Conservation (phyloP, 2,888 invertebrate genomes). For the Odontothrips loti region DNA sequence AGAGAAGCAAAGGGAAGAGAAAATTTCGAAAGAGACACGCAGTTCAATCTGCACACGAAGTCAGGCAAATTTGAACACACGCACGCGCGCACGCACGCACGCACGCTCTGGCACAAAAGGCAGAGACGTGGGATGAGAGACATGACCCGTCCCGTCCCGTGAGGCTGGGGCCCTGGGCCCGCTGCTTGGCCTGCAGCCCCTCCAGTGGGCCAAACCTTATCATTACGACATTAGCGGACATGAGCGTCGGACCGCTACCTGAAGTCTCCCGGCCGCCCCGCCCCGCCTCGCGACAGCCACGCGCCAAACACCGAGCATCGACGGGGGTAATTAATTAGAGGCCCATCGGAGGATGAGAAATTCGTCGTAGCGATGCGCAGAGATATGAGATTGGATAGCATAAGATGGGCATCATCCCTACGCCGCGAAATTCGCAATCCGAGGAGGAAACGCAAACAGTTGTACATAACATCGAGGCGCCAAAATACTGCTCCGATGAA, state of each 20-base stretch:
- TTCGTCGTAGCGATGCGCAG: neutral
- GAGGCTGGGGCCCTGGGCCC: neutral
- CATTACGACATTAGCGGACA: constrained; percentile 21
- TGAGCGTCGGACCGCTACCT: constrained; percentile 7
- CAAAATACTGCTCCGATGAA: no score
- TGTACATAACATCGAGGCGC: no score
- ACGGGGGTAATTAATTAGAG: neutral
- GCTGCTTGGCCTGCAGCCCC: neutral
- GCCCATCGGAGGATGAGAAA: neutral
- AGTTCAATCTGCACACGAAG: neutral
- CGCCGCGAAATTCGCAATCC: neutral
- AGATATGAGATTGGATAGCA: no score
- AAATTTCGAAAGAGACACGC: neutral
- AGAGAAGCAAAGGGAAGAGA: neutral
- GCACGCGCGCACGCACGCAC: neutral
- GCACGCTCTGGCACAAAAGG: neutral
- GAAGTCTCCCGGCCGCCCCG: neutral
- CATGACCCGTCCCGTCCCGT: neutral
- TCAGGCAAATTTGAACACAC: neutral
- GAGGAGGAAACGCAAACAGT: neutral
- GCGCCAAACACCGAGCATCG: neutral
- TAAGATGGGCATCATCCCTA: no score
- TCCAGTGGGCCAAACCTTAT: neutral
- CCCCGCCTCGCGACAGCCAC: neutral
- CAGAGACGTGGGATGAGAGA: neutral